These are phyloP conservation scores for Acropternis orthonyx DNA, from an alignment of 2,797 vertebrate genomes.

Conservation along the genomic window DNA sequence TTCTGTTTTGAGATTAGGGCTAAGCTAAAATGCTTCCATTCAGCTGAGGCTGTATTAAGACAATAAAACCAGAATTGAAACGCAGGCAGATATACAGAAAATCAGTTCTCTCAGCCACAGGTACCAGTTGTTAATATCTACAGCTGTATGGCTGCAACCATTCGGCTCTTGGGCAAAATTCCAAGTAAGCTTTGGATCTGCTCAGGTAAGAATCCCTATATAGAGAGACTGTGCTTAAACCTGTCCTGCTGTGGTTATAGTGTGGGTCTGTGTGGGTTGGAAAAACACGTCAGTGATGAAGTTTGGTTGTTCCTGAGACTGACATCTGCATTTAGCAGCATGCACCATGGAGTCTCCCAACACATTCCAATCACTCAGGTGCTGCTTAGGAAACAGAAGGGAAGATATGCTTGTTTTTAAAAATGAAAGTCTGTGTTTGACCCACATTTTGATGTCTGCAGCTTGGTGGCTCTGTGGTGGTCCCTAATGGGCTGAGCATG, in stretches of 20 bases:
- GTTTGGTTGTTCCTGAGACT: neutral
- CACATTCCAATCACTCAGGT: neutral
- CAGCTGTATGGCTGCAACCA: neutral
- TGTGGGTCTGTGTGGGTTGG: neutral
- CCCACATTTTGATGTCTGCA: neutral
- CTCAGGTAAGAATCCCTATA: neutral
- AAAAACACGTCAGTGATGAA: neutral
- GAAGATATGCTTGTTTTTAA: neutral
- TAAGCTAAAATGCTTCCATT: neutral
- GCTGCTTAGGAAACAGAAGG: neutral
- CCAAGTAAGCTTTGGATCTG: neutral
- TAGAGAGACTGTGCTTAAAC: neutral
- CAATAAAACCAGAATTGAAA: neutral
- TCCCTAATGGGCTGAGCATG: neutral
- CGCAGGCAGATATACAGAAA: neutral
- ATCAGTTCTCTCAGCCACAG: neutral
- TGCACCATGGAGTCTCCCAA: too few relatives aligned
- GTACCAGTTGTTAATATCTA: neutral
- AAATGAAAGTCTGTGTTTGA: neutral
- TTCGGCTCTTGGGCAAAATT: neutral
- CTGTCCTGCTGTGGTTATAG: neutral
- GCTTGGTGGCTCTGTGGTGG: neutral
- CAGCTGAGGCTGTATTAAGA: neutral
- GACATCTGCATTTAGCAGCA: neutral
- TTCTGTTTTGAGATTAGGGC: neutral